Evolutionary conservation across 1,140 invertebrate species (phyloP).

Genomic region (Philopotamus ludificatus): DNA sequence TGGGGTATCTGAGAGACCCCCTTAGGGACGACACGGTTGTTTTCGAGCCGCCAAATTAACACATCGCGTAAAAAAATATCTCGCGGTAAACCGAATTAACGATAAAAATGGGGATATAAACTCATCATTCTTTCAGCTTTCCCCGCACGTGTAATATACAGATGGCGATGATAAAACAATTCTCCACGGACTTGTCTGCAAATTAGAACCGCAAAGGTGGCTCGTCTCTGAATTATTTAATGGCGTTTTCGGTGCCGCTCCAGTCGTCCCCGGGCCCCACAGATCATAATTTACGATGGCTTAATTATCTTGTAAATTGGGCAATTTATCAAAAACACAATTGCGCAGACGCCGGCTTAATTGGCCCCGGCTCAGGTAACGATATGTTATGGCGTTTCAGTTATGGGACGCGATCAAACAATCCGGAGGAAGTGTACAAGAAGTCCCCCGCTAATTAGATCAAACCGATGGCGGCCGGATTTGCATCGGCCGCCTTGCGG

Average conservation of each 20-base stretch:
- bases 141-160: no score
- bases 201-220: background rate
- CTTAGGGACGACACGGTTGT: no score
- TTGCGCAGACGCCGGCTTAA: background rate
- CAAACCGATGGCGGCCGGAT: background rate
- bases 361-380: background rate
- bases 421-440: background rate
- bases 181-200: no score
- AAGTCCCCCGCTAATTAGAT: background rate
- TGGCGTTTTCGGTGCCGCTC: background rate
- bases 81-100: no score
- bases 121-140: background rate
- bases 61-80: no score
- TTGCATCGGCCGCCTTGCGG: background rate
- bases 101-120: background rate
- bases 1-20: no score
- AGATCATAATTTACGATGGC: background rate
- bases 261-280: background rate
- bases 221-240: background rate
- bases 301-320: background rate
- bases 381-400: background rate
- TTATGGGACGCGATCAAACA: background rate
- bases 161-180: no score
- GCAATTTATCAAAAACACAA: background rate
- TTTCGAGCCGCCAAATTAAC: no score